Evolutionary conservation across 92 coral and sea anemone species (phyloP).

Genomic region (Muricea muricata): DNA sequence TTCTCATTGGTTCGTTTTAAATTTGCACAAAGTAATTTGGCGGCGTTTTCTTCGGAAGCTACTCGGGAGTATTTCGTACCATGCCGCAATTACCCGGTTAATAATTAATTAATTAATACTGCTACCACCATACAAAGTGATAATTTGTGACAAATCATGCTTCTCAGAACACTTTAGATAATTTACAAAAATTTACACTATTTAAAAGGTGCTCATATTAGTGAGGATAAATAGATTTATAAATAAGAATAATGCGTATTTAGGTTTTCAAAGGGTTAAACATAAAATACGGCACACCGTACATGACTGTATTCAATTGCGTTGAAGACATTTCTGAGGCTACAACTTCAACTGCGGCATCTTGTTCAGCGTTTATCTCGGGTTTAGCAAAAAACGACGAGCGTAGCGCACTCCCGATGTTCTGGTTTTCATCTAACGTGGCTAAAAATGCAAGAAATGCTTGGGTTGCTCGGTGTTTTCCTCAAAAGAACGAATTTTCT

Average conservation of each 20-base stretch:
- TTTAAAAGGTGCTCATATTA: background rate
- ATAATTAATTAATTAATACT: background rate
- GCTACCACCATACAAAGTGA: no score
- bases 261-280: conserved; percentile 67
- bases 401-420: conserved; percentile 88
- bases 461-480: no score
- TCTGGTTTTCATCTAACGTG: conserved; percentile 77
- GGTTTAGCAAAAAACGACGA: conserved; percentile 48
- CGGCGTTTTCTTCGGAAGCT: conserved; percentile 25
- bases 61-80: background rate
- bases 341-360: background rate
- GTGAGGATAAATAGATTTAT: background rate
- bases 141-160: no score
- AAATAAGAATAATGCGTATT: background rate
- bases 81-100: background rate
- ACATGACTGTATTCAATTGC: conserved; percentile 81
- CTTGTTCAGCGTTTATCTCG: background rate
- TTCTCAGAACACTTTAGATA: no score
- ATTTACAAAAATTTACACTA: background rate
- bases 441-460: conserved; percentile 36
- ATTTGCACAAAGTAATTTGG: conserved; percentile 21
- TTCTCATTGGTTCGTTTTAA: conserved; percentile 24
- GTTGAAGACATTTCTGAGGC: conserved; percentile 36
- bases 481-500: no score
- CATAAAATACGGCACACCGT: conserved; percentile 77